Percentiles rank a stretch among this genome's conserved stretches.
Evolutionary conservation across 2,888 invertebrate genomes (phyloP).

Genomic region (Pseudolycoriella hygida): DNA sequence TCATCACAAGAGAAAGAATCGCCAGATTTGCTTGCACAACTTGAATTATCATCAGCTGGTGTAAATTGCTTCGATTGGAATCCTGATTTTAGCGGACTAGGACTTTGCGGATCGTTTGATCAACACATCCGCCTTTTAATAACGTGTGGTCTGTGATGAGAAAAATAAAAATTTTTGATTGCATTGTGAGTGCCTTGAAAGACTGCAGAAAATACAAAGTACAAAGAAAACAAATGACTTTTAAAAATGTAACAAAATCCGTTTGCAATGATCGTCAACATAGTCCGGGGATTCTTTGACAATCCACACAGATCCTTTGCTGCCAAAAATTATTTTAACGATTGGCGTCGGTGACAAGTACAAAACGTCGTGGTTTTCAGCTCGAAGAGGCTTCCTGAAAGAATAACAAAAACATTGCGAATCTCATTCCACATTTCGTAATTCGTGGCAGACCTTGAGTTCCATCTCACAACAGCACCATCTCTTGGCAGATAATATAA

Average conservation of each 20-base stretch:
- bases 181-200: no score
- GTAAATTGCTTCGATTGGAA: no score
- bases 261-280: slow-evolving; percentile 2
- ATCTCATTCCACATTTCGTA: not conserved
- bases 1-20: no score
- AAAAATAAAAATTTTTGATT: no score
- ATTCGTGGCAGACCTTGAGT: slow-evolving; percentile 5
- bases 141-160: no score
- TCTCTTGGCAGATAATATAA: slow-evolving; percentile 12
- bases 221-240: no score
- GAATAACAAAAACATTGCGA: not conserved
- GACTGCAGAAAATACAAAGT: no score
- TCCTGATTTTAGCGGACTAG: no score
- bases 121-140: no score
- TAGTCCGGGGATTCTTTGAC: not conserved
- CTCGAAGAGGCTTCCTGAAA: slow-evolving; percentile 8
- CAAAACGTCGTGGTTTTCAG: slow-evolving; percentile 14
- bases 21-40: no score
- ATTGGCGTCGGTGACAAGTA: slow-evolving; percentile 10
- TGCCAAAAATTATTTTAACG: slow-evolving; percentile 13
- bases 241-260: not conserved
- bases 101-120: no score
- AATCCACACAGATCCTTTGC: slow-evolving; percentile 13
- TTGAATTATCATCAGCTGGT: no score
- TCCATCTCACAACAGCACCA: slow-evolving; percentile 13